A percentile compares a stretch with the other conserved stretches of the same genome.
Evolutionary conservation across 2,888 invertebrate genomes (phyloP).

Genomic region (Acrobasis suavella): DNA sequence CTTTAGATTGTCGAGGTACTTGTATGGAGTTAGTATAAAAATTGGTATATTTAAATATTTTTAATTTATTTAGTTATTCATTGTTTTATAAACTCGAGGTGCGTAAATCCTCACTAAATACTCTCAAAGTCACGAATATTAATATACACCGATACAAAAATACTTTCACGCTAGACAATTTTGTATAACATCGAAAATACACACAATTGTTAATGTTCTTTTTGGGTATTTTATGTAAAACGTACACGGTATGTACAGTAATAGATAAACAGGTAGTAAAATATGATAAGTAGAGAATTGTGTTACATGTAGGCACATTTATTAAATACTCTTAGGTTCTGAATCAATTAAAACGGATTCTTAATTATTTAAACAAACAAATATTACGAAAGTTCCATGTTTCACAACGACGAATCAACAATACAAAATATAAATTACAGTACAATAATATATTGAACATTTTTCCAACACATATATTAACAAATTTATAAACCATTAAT

Average conservation of each 20-base stretch:
- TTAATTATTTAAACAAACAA: not conserved
- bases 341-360: not conserved
- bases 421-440: conserved; percentile 34
- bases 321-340: conserved; percentile 2
- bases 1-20: no score
- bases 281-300: conserved; percentile 19
- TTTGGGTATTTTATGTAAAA: conserved; percentile 45
- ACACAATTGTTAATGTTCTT: conserved; percentile 42
- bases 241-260: conserved; percentile 38
- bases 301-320: conserved; percentile 42
- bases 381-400: not conserved
- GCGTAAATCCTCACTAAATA: conserved; percentile 8
- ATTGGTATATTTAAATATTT: no score
- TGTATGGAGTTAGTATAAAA: no score
- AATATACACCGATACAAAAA: conserved; percentile 65
- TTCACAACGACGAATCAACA: conserved; percentile 30
- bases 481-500: conserved; percentile 27
- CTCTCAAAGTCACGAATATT: conserved; percentile 40
- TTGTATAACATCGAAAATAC: conserved; percentile 77
- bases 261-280: conserved; percentile 13
- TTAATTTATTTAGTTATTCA: no score
- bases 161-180: conserved; percentile 63
- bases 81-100: no score
- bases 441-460: conserved; percentile 32
- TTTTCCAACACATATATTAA: conserved; percentile 29